Percentiles rank a stretch among this genome's conserved stretches.
Conservation (phyloP, 2,797 vertebrate genomes). For the Anguilla obscura region DNA sequence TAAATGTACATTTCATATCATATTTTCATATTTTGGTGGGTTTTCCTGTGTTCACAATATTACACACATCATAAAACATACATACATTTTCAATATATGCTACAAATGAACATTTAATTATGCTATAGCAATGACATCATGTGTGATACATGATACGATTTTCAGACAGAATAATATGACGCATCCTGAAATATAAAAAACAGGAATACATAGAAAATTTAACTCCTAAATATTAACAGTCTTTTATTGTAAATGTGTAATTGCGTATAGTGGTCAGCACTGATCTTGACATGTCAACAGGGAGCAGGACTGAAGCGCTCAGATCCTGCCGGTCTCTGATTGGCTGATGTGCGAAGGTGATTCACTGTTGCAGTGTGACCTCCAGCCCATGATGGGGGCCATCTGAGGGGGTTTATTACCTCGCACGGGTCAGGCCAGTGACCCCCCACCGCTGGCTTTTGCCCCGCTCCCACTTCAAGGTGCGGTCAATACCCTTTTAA, state of each 20-base stretch:
- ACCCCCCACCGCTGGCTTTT: conserved; percentile 52
- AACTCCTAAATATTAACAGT: neutral
- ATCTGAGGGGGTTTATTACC: conserved; percentile 59
- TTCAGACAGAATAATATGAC: neutral
- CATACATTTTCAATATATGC: neutral
- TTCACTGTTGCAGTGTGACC: conserved; percentile 73
- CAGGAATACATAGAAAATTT: neutral
- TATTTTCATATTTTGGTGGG: neutral
- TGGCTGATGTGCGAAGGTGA: conserved; percentile 45
- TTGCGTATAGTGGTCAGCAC: too few relatives aligned
- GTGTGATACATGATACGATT: neutral
- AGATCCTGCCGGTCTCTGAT: neutral
- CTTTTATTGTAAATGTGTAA: neutral
- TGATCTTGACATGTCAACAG: neutral
- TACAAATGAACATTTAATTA: neutral
- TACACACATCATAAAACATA: neutral
- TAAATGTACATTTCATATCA: neutral
- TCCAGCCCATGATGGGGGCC: conserved; percentile 44
- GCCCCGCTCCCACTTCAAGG: conserved; percentile 40
- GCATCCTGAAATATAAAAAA: neutral
- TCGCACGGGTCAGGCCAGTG: conserved; percentile 58
- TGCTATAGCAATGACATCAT: neutral
- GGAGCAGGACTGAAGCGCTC: neutral
- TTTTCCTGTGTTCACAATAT: neutral
- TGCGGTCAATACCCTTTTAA: conserved; percentile 76